Evolutionary conservation across 2,797 vertebrate species (phyloP).

Genomic region (Sebastes ruberrimus): DNA sequence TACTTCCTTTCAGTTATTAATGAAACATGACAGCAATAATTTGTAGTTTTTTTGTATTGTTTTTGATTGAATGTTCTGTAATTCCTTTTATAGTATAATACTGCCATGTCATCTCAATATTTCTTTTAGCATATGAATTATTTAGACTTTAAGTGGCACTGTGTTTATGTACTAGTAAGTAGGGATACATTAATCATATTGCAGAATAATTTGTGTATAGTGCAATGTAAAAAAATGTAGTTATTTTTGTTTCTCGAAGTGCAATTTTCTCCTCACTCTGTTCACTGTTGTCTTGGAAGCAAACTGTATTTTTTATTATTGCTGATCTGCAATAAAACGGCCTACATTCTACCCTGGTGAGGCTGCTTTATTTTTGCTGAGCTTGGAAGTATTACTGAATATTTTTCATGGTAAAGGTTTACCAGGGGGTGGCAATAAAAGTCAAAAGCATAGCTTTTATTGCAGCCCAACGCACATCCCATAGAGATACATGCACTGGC

Average conservation of each 20-base stretch:
- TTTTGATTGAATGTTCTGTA: constrained; percentile 7
- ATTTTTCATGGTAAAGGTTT: constrained; percentile 77
- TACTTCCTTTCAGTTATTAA: background rate
- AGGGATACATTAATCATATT: constrained; percentile 19
- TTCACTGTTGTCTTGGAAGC: constrained; percentile 40
- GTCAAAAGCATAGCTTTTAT: constrained; percentile 73
- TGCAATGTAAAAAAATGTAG: constrained; percentile 25
- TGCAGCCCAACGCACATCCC: constrained; percentile 63
- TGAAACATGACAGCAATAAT: background rate
- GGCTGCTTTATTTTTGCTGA: constrained; percentile 71
- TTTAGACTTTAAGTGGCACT: constrained; percentile 29
- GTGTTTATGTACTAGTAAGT: constrained; percentile 20
- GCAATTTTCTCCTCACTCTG: constrained; percentile 47
- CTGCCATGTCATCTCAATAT: constrained; percentile 18
- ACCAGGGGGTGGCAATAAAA: constrained; percentile 77
- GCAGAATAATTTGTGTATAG: constrained; percentile 21
- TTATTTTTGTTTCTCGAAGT: constrained; percentile 46
- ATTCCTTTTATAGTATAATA: constrained; percentile 1
- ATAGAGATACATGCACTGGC: constrained; percentile 65
- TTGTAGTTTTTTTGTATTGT: constrained; percentile 1
- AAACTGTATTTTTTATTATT: constrained; percentile 47
- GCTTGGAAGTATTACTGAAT: constrained; percentile 71
- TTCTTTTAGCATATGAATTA: constrained; percentile 16
- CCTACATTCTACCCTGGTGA: constrained; percentile 65
- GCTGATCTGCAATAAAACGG: constrained; percentile 75